Evolutionary conservation across 2,113 vertebrate genomes (phyloP).

Genomic region (Notothenia rossii): DNA sequence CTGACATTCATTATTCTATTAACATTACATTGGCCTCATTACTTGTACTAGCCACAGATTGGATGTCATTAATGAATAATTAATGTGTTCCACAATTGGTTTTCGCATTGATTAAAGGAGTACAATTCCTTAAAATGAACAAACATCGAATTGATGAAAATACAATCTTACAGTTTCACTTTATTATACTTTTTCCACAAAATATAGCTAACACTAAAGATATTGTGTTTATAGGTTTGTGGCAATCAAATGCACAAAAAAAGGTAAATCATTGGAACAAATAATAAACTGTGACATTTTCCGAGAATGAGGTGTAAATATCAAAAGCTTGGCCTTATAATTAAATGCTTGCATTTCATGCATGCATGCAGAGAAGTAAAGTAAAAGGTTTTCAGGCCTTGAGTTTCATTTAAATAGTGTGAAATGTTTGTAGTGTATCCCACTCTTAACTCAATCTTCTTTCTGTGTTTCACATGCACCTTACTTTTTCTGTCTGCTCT

Average conservation of each 20-base stretch:
- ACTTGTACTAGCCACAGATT: neutral
- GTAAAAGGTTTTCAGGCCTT: too few species aligned
- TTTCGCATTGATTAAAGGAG: neutral
- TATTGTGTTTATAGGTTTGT: neutral
- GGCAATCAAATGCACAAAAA: neutral
- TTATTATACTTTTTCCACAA: neutral
- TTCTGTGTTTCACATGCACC: too few species aligned
- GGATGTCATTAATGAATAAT: neutral
- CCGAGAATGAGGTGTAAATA: neutral
- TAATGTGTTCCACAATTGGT: neutral
- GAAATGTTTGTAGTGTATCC: too few species aligned
- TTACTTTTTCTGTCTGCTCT: too few species aligned
- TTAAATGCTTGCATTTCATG: neutral
- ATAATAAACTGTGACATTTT: too few species aligned
- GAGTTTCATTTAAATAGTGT: too few species aligned
- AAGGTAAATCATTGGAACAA: neutral
- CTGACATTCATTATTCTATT: neutral
- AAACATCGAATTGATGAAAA: neutral
- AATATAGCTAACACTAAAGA: neutral
- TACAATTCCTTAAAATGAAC: neutral
- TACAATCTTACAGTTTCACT: neutral
- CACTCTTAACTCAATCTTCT: too few species aligned
- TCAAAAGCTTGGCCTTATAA: neutral
- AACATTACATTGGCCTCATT: neutral
- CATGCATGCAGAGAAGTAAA: too few species aligned